Base-by-base conservation (phyloP, 2,797 vertebrate species). In the Halcyon chelicuti region DNA sequence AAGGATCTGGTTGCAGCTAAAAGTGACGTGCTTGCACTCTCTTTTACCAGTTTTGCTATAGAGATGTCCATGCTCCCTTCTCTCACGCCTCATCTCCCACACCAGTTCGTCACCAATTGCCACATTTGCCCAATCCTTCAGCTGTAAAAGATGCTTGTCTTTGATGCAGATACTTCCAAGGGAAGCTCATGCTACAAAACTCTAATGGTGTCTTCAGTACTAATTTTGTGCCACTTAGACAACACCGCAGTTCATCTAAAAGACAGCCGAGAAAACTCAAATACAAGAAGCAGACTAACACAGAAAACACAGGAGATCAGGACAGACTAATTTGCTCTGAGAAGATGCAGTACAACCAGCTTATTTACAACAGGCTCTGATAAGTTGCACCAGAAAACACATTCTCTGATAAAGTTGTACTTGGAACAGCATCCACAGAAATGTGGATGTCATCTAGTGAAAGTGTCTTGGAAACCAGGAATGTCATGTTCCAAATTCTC, bases 91-190 rank as follows among this genome's bases (percentile, higher is more conserved):
- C 16, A 35, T 63, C 13, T 77, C 40, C 49, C 31, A 89, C 5
- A 51, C 6, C 47, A 81, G 17, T 44, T 77, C 77, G 75, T 70
- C 15, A 35, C 6, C 28, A 80, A 40, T 35, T 89, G 61, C 12
- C 71, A 60, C 0, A 0, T 51, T 67, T 62, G 26, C 15, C 60
- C 2, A 9, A 7, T n/a, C 12, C 28, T 62, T 51, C 14, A 21
- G 17, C 20, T 80, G 31, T n/a, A 62, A 57, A 74, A 85, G 11
- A 33, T 37, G 40, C 8, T 1, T 67, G 15, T 8, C 35, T 65
- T 58, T 40, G n/a, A 49, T 22, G 60, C 3, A 23, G 52, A 61
- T 57, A 19, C 28, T 83, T 81, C 52, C 49, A 61, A 61, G 25
- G 28, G 22, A 58, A 39, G 21, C 17, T 33, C 13, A 17, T 55